These are phyloP conservation scores for Ditylenchus dipsaci DNA, from an alignment of 1,140 invertebrate species.

Conservation along the genomic window DNA sequence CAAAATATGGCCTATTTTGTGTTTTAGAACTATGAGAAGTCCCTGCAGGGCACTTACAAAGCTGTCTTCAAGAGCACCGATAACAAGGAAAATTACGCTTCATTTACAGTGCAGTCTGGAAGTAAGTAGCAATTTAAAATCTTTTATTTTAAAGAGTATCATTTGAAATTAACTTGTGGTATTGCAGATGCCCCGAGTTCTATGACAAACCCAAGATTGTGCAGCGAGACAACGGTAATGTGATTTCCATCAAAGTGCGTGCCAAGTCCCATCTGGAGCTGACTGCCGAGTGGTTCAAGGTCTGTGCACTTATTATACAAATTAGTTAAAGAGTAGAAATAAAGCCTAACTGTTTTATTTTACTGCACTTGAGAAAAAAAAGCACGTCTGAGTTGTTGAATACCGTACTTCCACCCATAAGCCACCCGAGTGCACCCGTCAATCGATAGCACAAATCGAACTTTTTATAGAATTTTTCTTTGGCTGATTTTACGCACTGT, in stretches of 20 bases:
- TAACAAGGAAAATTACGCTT: conserved; percentile 53
- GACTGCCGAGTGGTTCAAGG: conserved; percentile 57
- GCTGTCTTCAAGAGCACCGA: conserved; percentile 44
- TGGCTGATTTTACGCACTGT: no score
- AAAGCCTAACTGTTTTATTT: not conserved
- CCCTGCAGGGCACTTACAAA: conserved; percentile 56
- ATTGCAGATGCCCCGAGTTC: conserved; percentile 55
- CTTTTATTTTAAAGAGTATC: not conserved
- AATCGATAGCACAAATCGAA: no score
- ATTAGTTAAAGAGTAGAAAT: not conserved
- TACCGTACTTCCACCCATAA: no score
- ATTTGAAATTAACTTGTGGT: not conserved
- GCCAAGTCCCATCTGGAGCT: conserved; percentile 57
- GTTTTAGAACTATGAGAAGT: conserved; percentile 56
- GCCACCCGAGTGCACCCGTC: no score
- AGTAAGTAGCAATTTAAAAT: conserved; percentile 41
- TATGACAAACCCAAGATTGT: conserved; percentile 58
- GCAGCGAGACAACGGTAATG: conserved; percentile 54
- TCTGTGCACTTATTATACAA: conserved; percentile 19
- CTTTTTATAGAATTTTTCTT: no score
- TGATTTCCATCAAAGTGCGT: conserved; percentile 53
- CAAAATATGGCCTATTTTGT: not conserved
- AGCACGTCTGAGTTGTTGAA: no score
- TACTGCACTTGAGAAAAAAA: not conserved
- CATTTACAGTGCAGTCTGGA: conserved; percentile 57